Evolutionary conservation across 2,888 invertebrate genomes (phyloP).

Genomic region (Limnephilus lunatus): DNA sequence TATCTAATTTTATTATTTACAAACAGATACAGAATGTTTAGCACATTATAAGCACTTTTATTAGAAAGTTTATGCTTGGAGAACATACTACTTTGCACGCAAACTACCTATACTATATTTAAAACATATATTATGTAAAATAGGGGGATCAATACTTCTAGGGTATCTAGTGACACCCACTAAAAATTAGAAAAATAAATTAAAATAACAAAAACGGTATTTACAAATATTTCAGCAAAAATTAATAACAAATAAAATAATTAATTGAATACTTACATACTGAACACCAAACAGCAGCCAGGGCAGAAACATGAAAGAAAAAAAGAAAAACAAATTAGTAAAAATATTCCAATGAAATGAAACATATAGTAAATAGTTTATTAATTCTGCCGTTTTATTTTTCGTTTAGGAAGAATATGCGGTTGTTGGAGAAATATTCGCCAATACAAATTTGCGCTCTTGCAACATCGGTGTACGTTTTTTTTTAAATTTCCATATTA

Average conservation of each 20-base stretch:
- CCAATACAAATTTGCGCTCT: background rate
- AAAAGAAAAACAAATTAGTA: constrained; percentile 28
- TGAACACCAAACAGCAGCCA: constrained; percentile 31
- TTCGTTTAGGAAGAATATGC: background rate
- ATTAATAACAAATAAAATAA: too few relatives aligned
- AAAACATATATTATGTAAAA: too few relatives aligned
- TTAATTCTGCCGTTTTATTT: background rate
- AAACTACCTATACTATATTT: too few relatives aligned
- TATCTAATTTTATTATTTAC: too few relatives aligned
- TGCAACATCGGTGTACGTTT: background rate
- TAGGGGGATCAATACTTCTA: background rate
- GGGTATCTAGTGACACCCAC: background rate
- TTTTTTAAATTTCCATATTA: background rate
- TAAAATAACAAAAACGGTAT: too few relatives aligned
- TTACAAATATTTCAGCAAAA: too few relatives aligned
- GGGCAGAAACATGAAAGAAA: constrained; percentile 34
- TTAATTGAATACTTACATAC: constrained; percentile 42
- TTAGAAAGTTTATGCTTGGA: too few relatives aligned
- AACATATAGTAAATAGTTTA: background rate
- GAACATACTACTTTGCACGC: too few relatives aligned
- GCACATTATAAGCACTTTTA: too few relatives aligned
- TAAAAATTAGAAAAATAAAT: background rate
- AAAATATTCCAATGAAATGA: background rate
- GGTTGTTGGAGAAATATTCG: background rate
- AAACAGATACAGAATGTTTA: too few relatives aligned